These are phyloP conservation scores for Acyrthosiphon pisum DNA, from an alignment of 1,140 invertebrate genomes.

Conservation along the genomic window DNA sequence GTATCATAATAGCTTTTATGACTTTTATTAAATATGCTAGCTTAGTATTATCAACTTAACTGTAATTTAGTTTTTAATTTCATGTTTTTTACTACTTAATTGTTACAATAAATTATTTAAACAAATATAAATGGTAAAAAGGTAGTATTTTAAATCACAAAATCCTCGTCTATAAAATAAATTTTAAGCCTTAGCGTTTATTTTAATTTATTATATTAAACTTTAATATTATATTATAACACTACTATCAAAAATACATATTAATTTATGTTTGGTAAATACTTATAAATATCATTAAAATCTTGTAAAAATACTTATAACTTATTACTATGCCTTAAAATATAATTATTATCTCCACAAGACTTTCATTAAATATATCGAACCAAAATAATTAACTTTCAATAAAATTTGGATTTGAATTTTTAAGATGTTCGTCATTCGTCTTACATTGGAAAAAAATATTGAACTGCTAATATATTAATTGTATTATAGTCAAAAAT, in stretches of 20 bases:
- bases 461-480: neutral
- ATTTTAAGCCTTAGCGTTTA: neutral
- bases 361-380: neutral
- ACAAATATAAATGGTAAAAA: neutral
- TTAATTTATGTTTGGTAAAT: neutral
- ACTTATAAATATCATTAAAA: neutral
- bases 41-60: no score
- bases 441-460: neutral
- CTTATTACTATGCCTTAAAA: neutral
- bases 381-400: neutral
- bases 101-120: neutral
- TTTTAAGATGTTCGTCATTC: neutral
- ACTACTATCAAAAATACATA: neutral
- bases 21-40: neutral
- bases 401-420: neutral
- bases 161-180: neutral
- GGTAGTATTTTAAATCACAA: neutral
- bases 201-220: neutral
- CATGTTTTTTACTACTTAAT: no score
- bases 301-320: neutral
- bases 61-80: no score
- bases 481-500: neutral
- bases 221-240: neutral
- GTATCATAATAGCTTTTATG: neutral
- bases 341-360: neutral